A percentile compares a stretch with the other conserved stretches of the same genome.
Conservation (phyloP, 2,797 vertebrate genomes). For the Odontamblyopus rebecca region DNA sequence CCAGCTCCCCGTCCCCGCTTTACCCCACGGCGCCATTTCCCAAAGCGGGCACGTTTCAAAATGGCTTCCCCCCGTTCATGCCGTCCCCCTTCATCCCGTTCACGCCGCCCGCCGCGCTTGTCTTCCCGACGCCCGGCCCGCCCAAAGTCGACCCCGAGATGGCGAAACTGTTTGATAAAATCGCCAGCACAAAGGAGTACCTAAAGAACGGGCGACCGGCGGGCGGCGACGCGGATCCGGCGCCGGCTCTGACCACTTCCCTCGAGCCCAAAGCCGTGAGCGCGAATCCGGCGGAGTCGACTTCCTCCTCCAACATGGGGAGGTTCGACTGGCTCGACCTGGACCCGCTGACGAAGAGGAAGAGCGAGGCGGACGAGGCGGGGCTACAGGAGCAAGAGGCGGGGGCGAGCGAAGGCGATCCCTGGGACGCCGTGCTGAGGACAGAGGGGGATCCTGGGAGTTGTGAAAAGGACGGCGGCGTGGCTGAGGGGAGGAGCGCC, state of each 20-base stretch:
- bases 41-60: conserved; percentile 88
- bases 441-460: conserved; percentile 71
- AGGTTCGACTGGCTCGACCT: conserved; percentile 95
- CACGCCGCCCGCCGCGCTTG: conserved; percentile 78
- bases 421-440: conserved; percentile 96
- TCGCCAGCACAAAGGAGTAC: conserved; percentile 95
- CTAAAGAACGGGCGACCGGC: conserved; percentile 87
- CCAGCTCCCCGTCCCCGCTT: conserved; percentile 68
- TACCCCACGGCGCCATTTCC: conserved; percentile 82
- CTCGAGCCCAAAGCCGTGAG: conserved; percentile 75
- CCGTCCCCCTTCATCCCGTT: conserved; percentile 85
- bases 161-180: conserved; percentile 95
- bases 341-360: conserved; percentile 91
- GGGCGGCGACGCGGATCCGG: conserved; percentile 78
- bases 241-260: conserved; percentile 63
- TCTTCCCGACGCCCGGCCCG: conserved; percentile 73
- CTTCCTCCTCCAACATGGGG: conserved; percentile 73
- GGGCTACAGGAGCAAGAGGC: conserved; percentile 44
- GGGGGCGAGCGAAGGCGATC: conserved; percentile 81
- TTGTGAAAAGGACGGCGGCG: conserved; percentile 45
- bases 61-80: conserved; percentile 85
- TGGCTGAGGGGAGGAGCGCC: conserved; percentile 68
- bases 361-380: conserved; percentile 78
- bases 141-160: conserved; percentile 84
- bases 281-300: conserved; percentile 62